Base-by-base conservation (phyloP, 2,797 vertebrate species). In the Rhyacichthys aspro region DNA sequence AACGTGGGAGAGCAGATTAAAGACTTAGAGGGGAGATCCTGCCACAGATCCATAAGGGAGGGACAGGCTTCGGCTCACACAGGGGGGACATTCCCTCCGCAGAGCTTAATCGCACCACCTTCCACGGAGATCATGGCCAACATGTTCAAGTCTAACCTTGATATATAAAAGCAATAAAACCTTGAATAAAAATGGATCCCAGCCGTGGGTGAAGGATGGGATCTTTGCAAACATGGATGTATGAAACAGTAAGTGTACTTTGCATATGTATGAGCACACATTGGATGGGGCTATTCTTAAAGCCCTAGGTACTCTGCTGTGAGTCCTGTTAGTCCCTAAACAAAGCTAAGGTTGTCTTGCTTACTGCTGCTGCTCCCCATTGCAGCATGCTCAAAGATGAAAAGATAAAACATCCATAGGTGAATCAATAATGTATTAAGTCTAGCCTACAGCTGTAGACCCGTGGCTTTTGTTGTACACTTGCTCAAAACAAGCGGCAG, bases 1-100 rank as follows among this genome's bases (percentile, higher is more conserved):
- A 1, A 37, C 67, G 69, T 59, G 71, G 74, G 76, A 81, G 72
- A 6, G 17, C 43, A 83, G 83, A 81, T 86, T 73, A 80, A 75
- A 78, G 65, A 69, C 69, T 63, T 62, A 45, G 63, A 79, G 64
- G 48, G 48, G 59, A 55, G 77, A 75, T 63, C 52, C 60, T 60
- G 59, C 61, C 76, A 76, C 5, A 70, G 63, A 59, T 53, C 78
- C 77, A 67, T 14, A 0, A 9, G 50, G 59, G 67, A 62, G 19
- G 59, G 64, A 79, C 72, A 67, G 70, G 43, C 76, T 74, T 70
- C 8, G 67, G 63, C 34, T 79, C 73, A 75, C 52, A 62, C 65
- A 43, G 34, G 67, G 65, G 72, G 61, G 52, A 59, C 15, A 58
- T 72, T 67, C 52, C 55, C 56, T 16, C 14, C 55, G 54, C 50